phyloP scores from a whole-genome alignment of 2,113 vertebrate species.

The Astatoreochromis straeleni region DNA sequence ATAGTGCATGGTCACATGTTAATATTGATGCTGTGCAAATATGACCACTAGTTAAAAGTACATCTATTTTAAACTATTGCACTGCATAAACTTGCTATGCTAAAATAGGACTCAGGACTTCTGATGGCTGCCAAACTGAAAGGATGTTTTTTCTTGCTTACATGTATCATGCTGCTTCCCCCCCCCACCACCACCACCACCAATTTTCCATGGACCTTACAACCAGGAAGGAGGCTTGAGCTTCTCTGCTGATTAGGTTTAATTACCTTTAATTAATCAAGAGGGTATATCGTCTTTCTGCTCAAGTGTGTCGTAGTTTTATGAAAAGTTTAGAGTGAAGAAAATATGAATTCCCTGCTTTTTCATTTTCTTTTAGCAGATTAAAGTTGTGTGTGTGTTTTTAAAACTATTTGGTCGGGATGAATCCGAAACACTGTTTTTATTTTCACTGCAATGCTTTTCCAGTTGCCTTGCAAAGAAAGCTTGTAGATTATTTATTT shows the following conservation, averaged over 20 bases:
- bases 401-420: not conserved
- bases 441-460: not conserved
- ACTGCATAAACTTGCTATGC: not conserved
- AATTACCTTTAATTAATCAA: conserved; percentile 6
- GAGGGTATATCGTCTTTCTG: not conserved
- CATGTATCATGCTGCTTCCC: not conserved
- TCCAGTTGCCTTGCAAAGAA: not conserved
- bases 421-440: not conserved
- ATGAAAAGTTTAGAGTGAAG: not conserved
- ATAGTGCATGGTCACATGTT: not conserved
- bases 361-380: not conserved
- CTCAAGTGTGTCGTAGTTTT: not conserved
- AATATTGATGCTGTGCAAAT: not conserved
- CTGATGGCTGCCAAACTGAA: not conserved
- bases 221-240: not conserved
- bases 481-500: conserved; percentile 13
- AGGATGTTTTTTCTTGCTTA: not conserved
- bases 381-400: not conserved
- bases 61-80: not conserved
- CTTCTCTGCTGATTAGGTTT: not conserved
- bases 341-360: not conserved
- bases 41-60: not conserved
- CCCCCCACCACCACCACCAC: not conserved
- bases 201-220: not conserved
- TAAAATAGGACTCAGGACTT: not conserved